Evolutionary conservation across 2,797 vertebrate genomes (phyloP), one percentile per base, ranked within the genome.

Genomic region (Podargus strigoides): DNA sequence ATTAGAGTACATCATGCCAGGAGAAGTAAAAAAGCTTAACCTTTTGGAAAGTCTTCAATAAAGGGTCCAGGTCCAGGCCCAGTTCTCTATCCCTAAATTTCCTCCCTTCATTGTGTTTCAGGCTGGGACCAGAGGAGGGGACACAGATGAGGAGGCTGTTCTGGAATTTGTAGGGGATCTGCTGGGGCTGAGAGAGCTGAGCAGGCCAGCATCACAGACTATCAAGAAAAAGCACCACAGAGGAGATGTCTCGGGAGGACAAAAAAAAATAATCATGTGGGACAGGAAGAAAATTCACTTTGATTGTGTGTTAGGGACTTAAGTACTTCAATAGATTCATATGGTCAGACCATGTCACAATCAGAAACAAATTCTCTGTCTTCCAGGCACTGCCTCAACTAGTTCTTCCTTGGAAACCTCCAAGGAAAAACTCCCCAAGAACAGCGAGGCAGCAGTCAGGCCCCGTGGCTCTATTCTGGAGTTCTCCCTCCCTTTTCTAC

Each of bases 11-110:
- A 76, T 49, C 36, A 50, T 0, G 1, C 20, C 2, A 4, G 42
- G 14, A 91, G 39, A 87, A 91, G 36, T 52, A 66, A 85, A 90
- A 93, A 77, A 58, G n/a, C 36, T 80, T 86, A 81, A 66, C 39
- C 37, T 85, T 84, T 76, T 41, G 39, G 32, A 87, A 76, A 67
- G 74, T 86, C 26, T 83, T 64, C 75, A 72, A 1, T 58, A 47
- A 81, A 72, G 24, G 18, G 18, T 62, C 53, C n/a, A n/a, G n/a
- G n/a, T n/a, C n/a, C 16, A 72, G 75, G 27, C 41, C 36, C 14
- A 32, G 28, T 55, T 6, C 34, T 59, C 6, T 52, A 55, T 63
- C 39, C 39, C 56, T 59, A 59, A 53, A 87, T 76, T 62, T 28
- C 56, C 17, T 83, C 21, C 20, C 34, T 63, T 59, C 14, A 1